A percentile compares a stretch with the other conserved stretches of the same genome.
phyloP scores from a whole-genome alignment of 64 coral and sea anemone genomes.

The Montipora foliosa region DNA sequence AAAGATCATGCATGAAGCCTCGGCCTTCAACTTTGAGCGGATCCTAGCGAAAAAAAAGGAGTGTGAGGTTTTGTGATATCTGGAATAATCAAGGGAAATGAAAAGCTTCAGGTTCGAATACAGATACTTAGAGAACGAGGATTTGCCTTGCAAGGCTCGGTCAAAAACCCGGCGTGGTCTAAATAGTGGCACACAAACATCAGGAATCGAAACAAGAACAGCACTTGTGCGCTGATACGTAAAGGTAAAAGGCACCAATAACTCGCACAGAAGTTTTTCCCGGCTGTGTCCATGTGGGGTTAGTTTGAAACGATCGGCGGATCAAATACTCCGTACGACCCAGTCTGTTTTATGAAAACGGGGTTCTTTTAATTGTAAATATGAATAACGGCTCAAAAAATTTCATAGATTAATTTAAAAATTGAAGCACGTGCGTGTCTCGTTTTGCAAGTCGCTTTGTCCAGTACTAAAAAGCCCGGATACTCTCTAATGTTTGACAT shows the following conservation, averaged over 20 bases:
- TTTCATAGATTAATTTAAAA: conserved; percentile 95
- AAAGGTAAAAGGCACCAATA: neutral
- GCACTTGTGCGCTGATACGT: conserved; percentile 7
- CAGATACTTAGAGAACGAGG: conserved; percentile 98
- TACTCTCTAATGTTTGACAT: no score
- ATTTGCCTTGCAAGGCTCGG: conserved; percentile 77
- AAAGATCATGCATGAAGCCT: no score
- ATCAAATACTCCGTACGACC: conserved; percentile 75
- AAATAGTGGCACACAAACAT: conserved; percentile 46
- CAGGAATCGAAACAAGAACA: neutral
- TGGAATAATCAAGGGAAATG: conserved; percentile 65
- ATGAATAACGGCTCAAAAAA: conserved; percentile 97
- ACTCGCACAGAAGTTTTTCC: conserved; percentile 39
- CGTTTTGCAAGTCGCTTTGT: neutral
- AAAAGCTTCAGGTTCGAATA: conserved; percentile 99
- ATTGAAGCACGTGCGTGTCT: conserved; percentile 77
- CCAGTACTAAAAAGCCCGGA: no score
- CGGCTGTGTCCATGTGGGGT: conserved; percentile 54
- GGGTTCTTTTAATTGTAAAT: conserved; percentile 99
- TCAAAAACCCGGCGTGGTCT: conserved; percentile 39
- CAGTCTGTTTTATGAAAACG: conserved; percentile 93
- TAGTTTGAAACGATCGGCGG: conserved; percentile 67
- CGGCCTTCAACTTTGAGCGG: no score
- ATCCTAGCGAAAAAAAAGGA: no score
- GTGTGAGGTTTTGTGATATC: no score